phyloP scores from a whole-genome alignment of 64 coral and sea anemone genomes.

The Stylophora pistillata region DNA sequence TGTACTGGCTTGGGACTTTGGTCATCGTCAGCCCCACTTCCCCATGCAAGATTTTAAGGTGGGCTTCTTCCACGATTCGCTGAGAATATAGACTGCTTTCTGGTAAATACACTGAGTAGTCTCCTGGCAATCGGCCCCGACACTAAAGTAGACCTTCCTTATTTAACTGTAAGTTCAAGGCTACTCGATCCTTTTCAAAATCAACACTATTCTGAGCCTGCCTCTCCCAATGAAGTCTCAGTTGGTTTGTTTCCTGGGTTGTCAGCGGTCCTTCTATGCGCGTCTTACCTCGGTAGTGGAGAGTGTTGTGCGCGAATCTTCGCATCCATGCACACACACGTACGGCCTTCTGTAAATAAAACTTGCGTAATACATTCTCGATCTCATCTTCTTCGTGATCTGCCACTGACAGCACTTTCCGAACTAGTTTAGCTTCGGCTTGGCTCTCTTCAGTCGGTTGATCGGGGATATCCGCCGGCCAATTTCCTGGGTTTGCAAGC shows the following conservation, averaged over 20 bases:
- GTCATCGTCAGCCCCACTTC: constrained; percentile 34
- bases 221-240: constrained; percentile 35
- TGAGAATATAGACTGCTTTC: constrained; percentile 20
- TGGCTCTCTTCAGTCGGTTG: no score
- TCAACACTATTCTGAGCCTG: constrained; percentile 18
- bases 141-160: not conserved
- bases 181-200: not conserved
- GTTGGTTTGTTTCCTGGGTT: constrained; percentile 50
- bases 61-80: constrained; percentile 24
- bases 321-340: not conserved
- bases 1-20: constrained; percentile 31
- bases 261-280: constrained; percentile 6
- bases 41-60: constrained; percentile 40
- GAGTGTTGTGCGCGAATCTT: not conserved
- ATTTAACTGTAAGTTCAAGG: constrained; percentile 12
- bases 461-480: no score
- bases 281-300: not conserved
- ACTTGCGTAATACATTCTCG: constrained; percentile 17
- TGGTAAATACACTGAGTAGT: constrained; percentile 36
- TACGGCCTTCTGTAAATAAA: constrained; percentile 22
- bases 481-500: not conserved
- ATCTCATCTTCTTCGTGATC: not conserved
- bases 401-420: constrained; percentile 19
- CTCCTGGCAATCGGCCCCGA: constrained; percentile 34
- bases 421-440: constrained; percentile 11